Evolutionary conservation across 2,113 vertebrate species (phyloP).

Genomic region (Alexandromys fortis): DNA sequence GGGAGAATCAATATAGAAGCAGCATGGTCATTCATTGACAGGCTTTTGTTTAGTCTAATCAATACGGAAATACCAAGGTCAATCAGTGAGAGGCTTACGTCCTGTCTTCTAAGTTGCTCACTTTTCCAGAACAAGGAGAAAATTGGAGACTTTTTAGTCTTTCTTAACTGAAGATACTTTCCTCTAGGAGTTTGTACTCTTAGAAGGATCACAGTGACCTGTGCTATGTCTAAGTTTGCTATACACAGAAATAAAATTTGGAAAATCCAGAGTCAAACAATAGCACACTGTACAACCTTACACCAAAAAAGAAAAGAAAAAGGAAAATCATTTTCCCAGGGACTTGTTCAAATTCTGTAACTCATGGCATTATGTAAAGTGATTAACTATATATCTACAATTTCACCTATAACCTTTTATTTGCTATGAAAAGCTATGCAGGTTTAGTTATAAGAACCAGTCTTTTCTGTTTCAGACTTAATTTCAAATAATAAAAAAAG

Average conservation of each 20-base stretch:
- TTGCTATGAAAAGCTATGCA: constrained; percentile 49
- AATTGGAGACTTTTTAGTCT: constrained; percentile 4
- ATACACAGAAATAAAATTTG: constrained; percentile 25
- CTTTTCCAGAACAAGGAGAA: constrained; percentile 57
- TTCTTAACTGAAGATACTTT: constrained; percentile 1
- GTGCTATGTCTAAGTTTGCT: constrained; percentile 36
- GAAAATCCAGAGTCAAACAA: constrained; percentile 37
- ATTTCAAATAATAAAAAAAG: constrained; percentile 46
- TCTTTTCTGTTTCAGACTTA: constrained; percentile 27
- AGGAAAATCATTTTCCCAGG: not conserved
- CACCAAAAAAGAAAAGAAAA: constrained; percentile 32
- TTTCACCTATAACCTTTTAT: constrained; percentile 51
- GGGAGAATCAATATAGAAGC: not conserved
- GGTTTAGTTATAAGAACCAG: constrained; percentile 5
- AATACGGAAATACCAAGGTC: not conserved
- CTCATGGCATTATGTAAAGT: constrained; percentile 40
- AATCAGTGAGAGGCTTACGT: not conserved
- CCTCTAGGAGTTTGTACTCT: not conserved
- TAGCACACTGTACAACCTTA: not conserved
- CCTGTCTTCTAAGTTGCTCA: constrained; percentile 12
- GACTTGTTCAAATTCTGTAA: constrained; percentile 40
- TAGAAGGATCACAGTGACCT: constrained; percentile 29
- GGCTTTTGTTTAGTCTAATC: not conserved
- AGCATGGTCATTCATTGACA: not conserved
- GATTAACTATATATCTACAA: constrained; percentile 42